Evolutionary conservation across 1,140 invertebrate species (phyloP), one percentile per base, ranked within the genome.

Genomic region (Anthonomus grandis): DNA sequence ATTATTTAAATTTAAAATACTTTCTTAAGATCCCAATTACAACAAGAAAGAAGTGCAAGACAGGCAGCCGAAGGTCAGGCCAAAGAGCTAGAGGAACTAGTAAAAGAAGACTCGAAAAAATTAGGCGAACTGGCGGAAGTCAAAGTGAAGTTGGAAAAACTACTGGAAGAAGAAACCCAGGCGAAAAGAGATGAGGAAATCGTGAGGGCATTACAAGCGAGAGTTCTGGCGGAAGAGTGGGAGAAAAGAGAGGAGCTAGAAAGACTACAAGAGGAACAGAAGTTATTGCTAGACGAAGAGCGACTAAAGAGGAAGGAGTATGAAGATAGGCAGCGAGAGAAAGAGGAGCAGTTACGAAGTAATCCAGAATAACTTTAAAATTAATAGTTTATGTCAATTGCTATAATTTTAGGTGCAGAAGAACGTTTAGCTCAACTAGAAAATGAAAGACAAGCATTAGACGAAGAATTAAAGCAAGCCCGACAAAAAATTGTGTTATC

Each of bases 121-220:
- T 75, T 89, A 53, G 80, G 82, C 63, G 85, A 90, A 73, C 69
- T 92, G 36, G 86, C 89, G 69, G 77, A 83, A 60, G 77, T 85
- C 1, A 81, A 85, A 68, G 69, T 74, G 12, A 81, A 84, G 64
- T 69, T 89, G 36, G 86, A 90, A 69, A 76, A 75, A 62, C 65
- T 90, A 1, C 68, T 91, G 3, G 84, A 87, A 62, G 87, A 89
- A 74, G 90, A 91, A 72, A 86, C 86, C 3, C 86, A 90, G 70
- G 88, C 89, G 2, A 88, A 91, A 65, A 73, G 83, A 59, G 90
- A 91, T 65, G 90, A 91, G 74, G 89, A 92, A 78, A 87, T 90
- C 60, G 90, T 89, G 0, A 74, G 86, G 67, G 81, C 80, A 44
- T 72, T 89, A 44, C 86, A 89, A 75, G 85, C 86, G 9, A 79